Conservation (phyloP, 2,113 vertebrate species). For the Motacilla alba region DNA sequence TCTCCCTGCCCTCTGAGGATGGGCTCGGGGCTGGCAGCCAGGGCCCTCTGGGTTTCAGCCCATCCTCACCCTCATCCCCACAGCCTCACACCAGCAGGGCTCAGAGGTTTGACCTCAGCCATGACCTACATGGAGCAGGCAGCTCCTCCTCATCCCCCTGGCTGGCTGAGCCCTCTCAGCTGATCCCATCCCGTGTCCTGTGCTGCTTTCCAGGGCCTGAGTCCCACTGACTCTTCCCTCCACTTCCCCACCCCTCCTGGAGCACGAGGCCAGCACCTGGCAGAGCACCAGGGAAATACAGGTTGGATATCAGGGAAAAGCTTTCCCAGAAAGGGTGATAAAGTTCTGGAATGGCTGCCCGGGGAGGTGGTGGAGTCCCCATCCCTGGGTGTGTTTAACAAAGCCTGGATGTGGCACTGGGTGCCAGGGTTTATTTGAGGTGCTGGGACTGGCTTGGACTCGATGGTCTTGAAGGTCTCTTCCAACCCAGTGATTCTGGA, state of each 20-base stretch:
- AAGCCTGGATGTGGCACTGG: too few species aligned
- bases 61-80: neutral
- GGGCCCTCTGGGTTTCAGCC: accelerated
- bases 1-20: neutral
- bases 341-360: too few species aligned
- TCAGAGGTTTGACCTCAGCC: neutral
- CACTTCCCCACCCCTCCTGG: neutral
- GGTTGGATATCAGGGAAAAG: accelerated
- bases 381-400: too few species aligned
- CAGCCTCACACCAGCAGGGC: accelerated
- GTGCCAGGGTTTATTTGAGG: too few species aligned
- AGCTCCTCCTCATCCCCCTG: neutral
- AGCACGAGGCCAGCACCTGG: accelerated
- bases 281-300: neutral
- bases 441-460: too few species aligned
- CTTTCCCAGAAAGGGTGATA: too few species aligned
- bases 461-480: too few species aligned
- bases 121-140: neutral
- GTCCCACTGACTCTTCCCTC: neutral
- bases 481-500: too few species aligned
- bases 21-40: accelerated
- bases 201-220: neutral
- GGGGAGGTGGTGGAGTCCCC: too few species aligned
- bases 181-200: neutral
- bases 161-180: neutral